These are phyloP conservation scores for Liparis tanakae DNA, from an alignment of 2,797 vertebrate species.

Conservation along the genomic window DNA sequence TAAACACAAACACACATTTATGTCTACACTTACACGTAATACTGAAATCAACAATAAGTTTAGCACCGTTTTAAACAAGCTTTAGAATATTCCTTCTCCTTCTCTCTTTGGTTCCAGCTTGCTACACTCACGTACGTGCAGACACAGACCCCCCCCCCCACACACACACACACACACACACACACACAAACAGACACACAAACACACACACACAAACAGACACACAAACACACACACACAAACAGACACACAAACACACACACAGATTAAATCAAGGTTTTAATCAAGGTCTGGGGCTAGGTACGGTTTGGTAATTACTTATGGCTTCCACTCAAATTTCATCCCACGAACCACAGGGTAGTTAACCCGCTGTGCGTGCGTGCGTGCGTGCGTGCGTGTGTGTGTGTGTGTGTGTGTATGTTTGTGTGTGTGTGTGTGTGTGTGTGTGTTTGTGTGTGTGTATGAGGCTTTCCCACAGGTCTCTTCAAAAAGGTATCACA, in stretches of 20 bases:
- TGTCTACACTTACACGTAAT: neutral
- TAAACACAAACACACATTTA: slow-evolving; percentile 13
- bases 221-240: too few species aligned
- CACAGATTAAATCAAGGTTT: slow-evolving; percentile 16
- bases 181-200: too few species aligned
- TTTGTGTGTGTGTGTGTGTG: too few species aligned
- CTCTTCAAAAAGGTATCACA: neutral
- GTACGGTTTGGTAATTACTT: slow-evolving; percentile 39
- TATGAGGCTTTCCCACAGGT: neutral
- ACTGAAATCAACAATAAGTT: slow-evolving; percentile 1
- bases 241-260: too few species aligned
- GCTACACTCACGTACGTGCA: too few species aligned
- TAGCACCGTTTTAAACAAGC: neutral
- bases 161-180: too few species aligned
- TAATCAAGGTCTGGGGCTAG: slow-evolving; percentile 35
- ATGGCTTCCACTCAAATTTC: slow-evolving; percentile 35
- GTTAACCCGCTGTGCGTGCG: slow-evolving; percentile 12
- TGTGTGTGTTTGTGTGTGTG: too few species aligned
- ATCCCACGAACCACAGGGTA: slow-evolving; percentile 13
- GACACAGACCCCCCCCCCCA: too few species aligned
- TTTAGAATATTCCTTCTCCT: neutral
- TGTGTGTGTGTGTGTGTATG: slow-evolving; percentile 14
- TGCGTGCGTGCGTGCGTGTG: slow-evolving; percentile 21
- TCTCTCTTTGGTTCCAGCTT: neutral
- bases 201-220: too few species aligned